A percentile compares a stretch with the other conserved stretches of the same genome.
phyloP scores from a whole-genome alignment of 2,797 vertebrate genomes.

The Heteromormyrus szaboi region DNA sequence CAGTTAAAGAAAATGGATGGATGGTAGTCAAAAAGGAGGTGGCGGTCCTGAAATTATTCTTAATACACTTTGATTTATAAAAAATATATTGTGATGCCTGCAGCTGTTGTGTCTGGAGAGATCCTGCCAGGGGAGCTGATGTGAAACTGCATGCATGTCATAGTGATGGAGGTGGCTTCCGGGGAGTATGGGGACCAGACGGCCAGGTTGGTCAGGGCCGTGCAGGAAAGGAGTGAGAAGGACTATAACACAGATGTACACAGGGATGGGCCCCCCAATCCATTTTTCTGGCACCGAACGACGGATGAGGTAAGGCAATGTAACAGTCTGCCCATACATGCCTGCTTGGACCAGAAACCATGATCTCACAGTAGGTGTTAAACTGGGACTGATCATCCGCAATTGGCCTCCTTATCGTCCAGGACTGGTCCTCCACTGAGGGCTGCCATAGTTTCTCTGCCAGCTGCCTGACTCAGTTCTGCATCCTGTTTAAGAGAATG shows the following conservation, averaged over 20 bases:
- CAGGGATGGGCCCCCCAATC: slow-evolving; percentile 61
- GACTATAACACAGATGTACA: slow-evolving; percentile 63
- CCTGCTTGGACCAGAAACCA: neutral
- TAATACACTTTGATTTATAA: neutral
- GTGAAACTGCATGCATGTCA: neutral
- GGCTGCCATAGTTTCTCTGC: slow-evolving; percentile 89
- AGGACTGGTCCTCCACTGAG: slow-evolving; percentile 58
- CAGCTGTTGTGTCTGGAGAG: neutral
- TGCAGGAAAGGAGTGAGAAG: slow-evolving; percentile 65
- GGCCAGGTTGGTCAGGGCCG: slow-evolving; percentile 63
- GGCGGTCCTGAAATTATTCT: neutral
- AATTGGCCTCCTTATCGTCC: neutral
- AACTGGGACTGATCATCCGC: neutral
- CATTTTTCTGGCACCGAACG: slow-evolving; percentile 72
- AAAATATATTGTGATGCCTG: neutral
- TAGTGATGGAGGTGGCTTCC: slow-evolving; percentile 82
- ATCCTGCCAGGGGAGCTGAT: neutral
- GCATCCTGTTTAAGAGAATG: slow-evolving; percentile 85
- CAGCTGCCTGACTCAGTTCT: slow-evolving; percentile 88
- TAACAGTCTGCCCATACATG: neutral
- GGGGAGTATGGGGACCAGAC: slow-evolving; percentile 77
- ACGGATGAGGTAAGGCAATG: slow-evolving; percentile 68
- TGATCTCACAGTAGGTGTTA: neutral
- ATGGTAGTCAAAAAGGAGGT: neutral
- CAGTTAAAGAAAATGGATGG: neutral